Percentiles rank a stretch among this genome's conserved stretches.
Conservation (phyloP, 2,113 vertebrate species). For the Apus apus region DNA sequence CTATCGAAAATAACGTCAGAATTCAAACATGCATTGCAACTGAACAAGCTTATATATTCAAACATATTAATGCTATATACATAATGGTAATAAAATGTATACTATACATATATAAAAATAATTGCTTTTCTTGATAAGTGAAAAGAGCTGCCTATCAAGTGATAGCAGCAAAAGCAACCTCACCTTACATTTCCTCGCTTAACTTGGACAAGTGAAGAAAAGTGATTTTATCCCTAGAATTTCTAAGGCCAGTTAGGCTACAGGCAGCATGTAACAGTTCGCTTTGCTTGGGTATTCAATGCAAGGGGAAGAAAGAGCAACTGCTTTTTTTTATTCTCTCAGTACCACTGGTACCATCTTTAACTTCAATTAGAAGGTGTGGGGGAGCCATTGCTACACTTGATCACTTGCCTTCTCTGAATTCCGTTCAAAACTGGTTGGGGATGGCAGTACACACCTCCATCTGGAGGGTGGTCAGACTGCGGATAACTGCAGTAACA, state of each 20-base stretch:
- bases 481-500: background rate
- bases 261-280: accelerated
- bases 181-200: background rate
- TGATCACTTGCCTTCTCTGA: background rate
- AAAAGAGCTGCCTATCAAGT: background rate
- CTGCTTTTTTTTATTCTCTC: background rate
- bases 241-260: background rate
- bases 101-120: background rate
- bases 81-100: background rate
- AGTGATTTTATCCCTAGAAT: background rate
- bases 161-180: background rate
- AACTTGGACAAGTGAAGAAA: background rate
- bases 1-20: background rate
- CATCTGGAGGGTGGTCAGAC: background rate
- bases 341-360: background rate
- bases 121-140: background rate
- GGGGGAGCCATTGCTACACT: background rate
- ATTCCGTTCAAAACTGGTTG: no score
- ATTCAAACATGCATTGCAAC: background rate
- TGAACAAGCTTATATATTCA: background rate
- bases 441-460: background rate
- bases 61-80: background rate
- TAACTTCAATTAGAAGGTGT: background rate
- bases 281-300: background rate
- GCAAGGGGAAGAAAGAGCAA: background rate